Evolutionary conservation across 2,797 vertebrate genomes (phyloP), one percentile per base, ranked within the genome.

Genomic region (Coccyzus lansbergi): DNA sequence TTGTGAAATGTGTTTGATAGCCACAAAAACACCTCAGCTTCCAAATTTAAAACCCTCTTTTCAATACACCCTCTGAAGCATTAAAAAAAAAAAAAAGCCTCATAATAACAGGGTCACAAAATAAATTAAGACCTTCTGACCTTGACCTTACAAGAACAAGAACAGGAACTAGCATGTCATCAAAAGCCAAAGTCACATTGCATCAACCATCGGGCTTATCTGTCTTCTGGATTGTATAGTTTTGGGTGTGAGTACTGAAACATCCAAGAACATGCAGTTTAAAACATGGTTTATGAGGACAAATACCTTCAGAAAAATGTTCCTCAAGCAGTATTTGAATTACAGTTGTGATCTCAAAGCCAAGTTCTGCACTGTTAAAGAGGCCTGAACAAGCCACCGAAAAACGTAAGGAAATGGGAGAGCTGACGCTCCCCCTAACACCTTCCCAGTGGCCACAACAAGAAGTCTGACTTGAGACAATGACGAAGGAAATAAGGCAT

Each of bases 181-280:
- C 49, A 71, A 80, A 86, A 77, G 16, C 31, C 28, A 18, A 70
- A 88, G 68, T 17, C 60, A 82, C 38, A 2, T 22, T 9, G 44
- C 52, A 95, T 88, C 78, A 77, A 60, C 87, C 86, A 74, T 4
- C 82, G 59, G 28, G 59, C 60, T 96, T 90, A 94, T 92, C 93
- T 88, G 13, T 24, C 83, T 42, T 75, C 53, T 75, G 69, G n/a
- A 38, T 5, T 74, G 72, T 75, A 36, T 64, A 48, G 53, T 87
- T 90, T 69, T 71, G 86, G 90, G 93, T 40, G 83, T 83, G 86
- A 90, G 28, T 36, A 48, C 62, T 48, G 80, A 91, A 69, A 48
- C 58, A 94, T 88, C n/a, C 36, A 62, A 65, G 62, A 91, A 88
- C 65, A 83, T 3, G 12, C 5, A 76, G 56, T 77, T 79, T 48